These are phyloP conservation scores for Fabriciana adippe DNA, from an alignment of 2,888 invertebrate species.

Conservation along the genomic window DNA sequence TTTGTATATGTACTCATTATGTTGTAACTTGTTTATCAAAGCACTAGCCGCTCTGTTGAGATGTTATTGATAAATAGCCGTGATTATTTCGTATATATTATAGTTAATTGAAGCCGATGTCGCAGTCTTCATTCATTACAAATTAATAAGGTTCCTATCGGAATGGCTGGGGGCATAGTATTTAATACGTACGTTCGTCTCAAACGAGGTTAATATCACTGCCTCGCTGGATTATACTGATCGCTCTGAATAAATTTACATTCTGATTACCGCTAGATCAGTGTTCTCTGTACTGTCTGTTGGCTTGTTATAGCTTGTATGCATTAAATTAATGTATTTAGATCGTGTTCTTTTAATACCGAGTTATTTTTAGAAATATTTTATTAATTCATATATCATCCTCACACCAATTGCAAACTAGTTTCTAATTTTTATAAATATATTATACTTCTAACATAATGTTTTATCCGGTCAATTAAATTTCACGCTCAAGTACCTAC, in stretches of 20 bases:
- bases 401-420: no score
- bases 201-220: conserved; percentile 75
- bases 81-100: conserved; percentile 22
- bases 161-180: conserved; percentile 57
- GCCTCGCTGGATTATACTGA: conserved; percentile 70
- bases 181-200: conserved; percentile 62
- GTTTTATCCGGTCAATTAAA: conserved; percentile 18
- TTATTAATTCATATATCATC: conserved; percentile 11
- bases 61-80: conserved; percentile 31
- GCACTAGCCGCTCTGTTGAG: neutral
- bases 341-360: conserved; percentile 22
- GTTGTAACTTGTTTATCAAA: conserved; percentile 11
- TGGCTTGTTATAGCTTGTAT: conserved; percentile 59
- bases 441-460: no score
- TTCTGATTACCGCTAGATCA: conserved; percentile 72
- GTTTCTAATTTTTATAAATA: no score
- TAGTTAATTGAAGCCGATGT: conserved; percentile 15
- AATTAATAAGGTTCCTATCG: conserved; percentile 61
- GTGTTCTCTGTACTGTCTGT: conserved; percentile 66
- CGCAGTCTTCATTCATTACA: conserved; percentile 40
- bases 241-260: conserved; percentile 78
- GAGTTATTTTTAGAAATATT: neutral
- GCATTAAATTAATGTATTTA: conserved; percentile 59
- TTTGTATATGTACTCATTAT: neutral
- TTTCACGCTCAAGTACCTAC: conserved; percentile 12